A percentile compares a stretch with the other conserved stretches of the same genome.
Evolutionary conservation across 2,797 vertebrate genomes (phyloP).

Genomic region (Ptychadena robeensis): DNA sequence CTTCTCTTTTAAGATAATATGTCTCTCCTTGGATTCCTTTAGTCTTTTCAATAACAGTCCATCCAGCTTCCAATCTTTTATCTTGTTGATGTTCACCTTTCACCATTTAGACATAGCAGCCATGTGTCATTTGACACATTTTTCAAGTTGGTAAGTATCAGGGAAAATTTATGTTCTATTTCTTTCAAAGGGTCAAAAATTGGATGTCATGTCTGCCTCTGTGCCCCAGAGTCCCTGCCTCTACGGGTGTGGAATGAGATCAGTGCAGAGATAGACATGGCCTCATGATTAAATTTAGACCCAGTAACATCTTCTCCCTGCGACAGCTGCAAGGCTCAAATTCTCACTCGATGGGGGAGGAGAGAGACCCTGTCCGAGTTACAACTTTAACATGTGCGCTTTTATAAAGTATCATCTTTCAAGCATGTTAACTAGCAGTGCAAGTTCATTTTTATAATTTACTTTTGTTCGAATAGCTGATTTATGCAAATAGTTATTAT

Average conservation of each 20-base stretch:
- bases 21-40: not conserved
- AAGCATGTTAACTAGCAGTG: not conserved
- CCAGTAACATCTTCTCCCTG: slow-evolving; percentile 18
- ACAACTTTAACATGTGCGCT: not conserved
- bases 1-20: not conserved
- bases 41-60: slow-evolving; percentile 7
- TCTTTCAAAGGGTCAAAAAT: slow-evolving; percentile 6
- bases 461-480: not conserved
- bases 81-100: not conserved
- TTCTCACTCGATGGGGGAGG: slow-evolving; percentile 41
- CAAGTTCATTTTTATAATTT: not conserved
- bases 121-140: not conserved
- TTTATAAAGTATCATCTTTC: not conserved
- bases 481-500: not conserved
- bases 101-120: not conserved
- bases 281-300: slow-evolving; percentile 50
- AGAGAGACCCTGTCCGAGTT: slow-evolving; percentile 10
- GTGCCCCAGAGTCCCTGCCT: slow-evolving; percentile 60
- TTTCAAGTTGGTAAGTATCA: not conserved
- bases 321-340: slow-evolving; percentile 54
- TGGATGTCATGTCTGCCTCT: slow-evolving; percentile 15
- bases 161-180: not conserved
- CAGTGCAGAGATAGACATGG: slow-evolving; percentile 28
- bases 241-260: slow-evolving; percentile 16
- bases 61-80: not conserved